phyloP scores from a whole-genome alignment of 2,797 vertebrate genomes.

The Dicrostonyx torquatus region DNA sequence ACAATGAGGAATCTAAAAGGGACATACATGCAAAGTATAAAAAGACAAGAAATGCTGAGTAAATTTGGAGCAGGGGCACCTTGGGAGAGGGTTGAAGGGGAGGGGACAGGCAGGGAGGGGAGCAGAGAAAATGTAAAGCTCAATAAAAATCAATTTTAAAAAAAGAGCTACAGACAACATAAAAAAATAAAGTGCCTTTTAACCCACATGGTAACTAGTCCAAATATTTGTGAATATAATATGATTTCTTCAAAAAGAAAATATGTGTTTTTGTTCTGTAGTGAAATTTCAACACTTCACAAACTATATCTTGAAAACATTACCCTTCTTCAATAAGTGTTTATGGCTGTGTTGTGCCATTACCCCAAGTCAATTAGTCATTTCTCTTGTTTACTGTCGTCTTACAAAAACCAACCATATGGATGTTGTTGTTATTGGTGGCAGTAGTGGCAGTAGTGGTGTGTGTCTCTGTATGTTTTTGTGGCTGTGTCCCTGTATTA shows the following conservation, averaged over 20 bases:
- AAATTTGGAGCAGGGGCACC: too few species aligned
- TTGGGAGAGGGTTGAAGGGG: too few species aligned
- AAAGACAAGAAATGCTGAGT: too few species aligned
- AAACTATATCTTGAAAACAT: neutral
- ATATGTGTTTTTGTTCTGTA: neutral
- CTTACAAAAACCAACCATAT: neutral
- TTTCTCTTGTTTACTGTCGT: neutral
- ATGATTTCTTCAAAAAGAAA: neutral
- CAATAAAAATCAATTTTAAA: too few species aligned
- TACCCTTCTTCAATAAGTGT: neutral
- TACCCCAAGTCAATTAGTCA: neutral
- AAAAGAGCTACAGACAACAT: too few species aligned
- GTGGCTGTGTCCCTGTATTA: neutral
- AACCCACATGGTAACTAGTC: neutral
- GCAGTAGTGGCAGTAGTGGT: fast-evolving
- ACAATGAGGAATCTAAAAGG: too few species aligned
- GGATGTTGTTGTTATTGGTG: too few species aligned
- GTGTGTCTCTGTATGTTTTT: neutral
- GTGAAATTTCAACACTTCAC: neutral
- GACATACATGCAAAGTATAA: too few species aligned
- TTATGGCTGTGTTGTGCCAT: neutral
- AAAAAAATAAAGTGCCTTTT: neutral
- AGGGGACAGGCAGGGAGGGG: too few species aligned
- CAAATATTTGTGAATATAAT: neutral
- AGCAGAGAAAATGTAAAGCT: too few species aligned